A percentile compares a stretch with the other conserved stretches of the same genome.
phyloP scores from a whole-genome alignment of 2,888 invertebrate species.

The Tetramorium bicarinatum region DNA sequence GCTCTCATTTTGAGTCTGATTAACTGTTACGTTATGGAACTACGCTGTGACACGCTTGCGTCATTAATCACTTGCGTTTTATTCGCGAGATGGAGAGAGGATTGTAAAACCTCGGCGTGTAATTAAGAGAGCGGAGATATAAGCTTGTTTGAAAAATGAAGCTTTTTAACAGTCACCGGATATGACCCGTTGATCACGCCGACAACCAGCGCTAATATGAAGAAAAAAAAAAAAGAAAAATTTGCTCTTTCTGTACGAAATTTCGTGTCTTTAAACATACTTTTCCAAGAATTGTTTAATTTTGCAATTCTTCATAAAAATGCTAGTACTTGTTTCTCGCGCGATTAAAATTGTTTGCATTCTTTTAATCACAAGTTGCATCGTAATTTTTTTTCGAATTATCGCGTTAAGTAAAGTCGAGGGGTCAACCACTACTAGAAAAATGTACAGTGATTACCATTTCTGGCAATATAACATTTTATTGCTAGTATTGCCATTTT shows the following conservation, averaged over 20 bases:
- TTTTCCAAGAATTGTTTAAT: slow-evolving; percentile 11
- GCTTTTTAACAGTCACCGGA: slow-evolving; percentile 48
- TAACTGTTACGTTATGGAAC: slow-evolving; percentile 45
- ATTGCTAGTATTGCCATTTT: too few species aligned
- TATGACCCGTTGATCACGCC: slow-evolving; percentile 46
- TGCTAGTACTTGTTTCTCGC: not conserved
- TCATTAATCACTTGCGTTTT: slow-evolving; percentile 69
- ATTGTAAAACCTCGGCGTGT: slow-evolving; percentile 56
- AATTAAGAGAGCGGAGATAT: slow-evolving; percentile 59
- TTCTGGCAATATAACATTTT: too few species aligned
- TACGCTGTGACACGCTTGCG: slow-evolving; percentile 30
- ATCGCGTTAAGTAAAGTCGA: not conserved
- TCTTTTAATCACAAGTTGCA: not conserved
- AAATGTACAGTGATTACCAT: too few species aligned
- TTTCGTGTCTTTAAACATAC: not conserved
- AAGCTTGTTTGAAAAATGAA: slow-evolving; percentile 61
- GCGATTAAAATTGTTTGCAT: slow-evolving; percentile 12
- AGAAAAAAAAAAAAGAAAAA: slow-evolving; percentile 1
- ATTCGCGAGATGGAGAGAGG: slow-evolving; percentile 53
- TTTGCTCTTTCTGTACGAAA: not conserved
- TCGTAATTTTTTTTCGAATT: not conserved
- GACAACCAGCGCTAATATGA: slow-evolving; percentile 19
- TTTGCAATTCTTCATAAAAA: slow-evolving; percentile 11
- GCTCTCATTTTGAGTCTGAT: slow-evolving; percentile 49
- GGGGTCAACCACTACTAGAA: too few species aligned